phyloP scores from a whole-genome alignment of 2,113 vertebrate genomes.

The Myotis davidii region DNA sequence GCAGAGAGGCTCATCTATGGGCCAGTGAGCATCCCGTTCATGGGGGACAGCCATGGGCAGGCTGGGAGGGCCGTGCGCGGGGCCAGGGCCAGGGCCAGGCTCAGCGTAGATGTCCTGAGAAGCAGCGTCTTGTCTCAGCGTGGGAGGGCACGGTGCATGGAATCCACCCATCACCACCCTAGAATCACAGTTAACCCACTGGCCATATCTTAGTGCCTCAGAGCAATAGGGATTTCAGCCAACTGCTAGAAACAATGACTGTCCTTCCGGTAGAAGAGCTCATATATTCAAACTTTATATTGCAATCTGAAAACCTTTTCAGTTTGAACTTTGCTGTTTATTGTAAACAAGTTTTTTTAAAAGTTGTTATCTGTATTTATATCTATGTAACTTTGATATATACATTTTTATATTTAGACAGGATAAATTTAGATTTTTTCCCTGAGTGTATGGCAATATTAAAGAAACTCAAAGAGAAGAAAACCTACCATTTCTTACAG shows the following conservation, averaged over 20 bases:
- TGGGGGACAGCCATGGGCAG: fast-evolving
- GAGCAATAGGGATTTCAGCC: not conserved
- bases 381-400: not conserved
- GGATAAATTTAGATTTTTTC: not conserved
- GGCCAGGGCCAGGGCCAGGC: not conserved
- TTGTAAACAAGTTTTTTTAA: not conserved
- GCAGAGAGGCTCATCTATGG: not conserved
- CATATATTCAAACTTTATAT: not conserved
- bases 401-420: not conserved
- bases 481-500: not conserved
- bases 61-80: fast-evolving
- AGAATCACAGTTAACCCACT: not conserved
- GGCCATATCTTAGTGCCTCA: not conserved
- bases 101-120: not conserved
- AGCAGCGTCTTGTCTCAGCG: not conserved
- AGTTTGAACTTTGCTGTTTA: not conserved
- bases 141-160: fast-evolving
- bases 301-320: not conserved
- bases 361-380: not conserved
- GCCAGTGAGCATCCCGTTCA: fast-evolving
- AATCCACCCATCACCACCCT: not conserved
- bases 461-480: not conserved
- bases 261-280: not conserved
- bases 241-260: not conserved
- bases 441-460: not conserved